Conservation (phyloP, 2,113 vertebrate genomes). For the Halcyon senegalensis region DNA sequence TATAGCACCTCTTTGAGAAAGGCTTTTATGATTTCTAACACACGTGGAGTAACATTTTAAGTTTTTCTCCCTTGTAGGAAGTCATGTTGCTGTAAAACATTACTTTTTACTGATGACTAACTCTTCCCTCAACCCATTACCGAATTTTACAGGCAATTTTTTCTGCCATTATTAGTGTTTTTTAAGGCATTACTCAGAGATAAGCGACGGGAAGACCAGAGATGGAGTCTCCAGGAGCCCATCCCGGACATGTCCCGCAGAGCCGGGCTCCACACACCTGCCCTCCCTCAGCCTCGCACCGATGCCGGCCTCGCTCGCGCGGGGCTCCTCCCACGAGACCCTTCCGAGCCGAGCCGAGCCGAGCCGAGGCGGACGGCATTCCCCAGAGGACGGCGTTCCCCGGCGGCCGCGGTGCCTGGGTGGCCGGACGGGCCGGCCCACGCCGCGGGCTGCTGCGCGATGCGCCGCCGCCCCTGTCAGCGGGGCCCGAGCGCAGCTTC, state of each 20-base stretch:
- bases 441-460: not conserved
- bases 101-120: not conserved
- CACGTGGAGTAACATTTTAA: fast-evolving
- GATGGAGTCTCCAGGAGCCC: fast-evolving
- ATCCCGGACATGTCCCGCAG: not conserved
- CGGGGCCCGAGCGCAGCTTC: not conserved
- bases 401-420: too few species aligned
- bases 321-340: not conserved
- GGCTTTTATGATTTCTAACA: fast-evolving
- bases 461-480: not conserved
- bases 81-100: not conserved
- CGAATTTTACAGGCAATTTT: fast-evolving
- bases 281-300: too few species aligned
- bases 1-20: fast-evolving
- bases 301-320: fast-evolving
- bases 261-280: fast-evolving
- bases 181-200: not conserved
- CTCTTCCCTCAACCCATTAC: not conserved
- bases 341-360: too few species aligned
- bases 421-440: not conserved
- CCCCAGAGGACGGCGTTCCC: too few species aligned
- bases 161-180: fast-evolving
- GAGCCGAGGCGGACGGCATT: not conserved
- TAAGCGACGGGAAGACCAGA: fast-evolving
- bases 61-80: not conserved